Base-by-base conservation (phyloP, 2,797 vertebrate species). In the Anabas testudineus region DNA sequence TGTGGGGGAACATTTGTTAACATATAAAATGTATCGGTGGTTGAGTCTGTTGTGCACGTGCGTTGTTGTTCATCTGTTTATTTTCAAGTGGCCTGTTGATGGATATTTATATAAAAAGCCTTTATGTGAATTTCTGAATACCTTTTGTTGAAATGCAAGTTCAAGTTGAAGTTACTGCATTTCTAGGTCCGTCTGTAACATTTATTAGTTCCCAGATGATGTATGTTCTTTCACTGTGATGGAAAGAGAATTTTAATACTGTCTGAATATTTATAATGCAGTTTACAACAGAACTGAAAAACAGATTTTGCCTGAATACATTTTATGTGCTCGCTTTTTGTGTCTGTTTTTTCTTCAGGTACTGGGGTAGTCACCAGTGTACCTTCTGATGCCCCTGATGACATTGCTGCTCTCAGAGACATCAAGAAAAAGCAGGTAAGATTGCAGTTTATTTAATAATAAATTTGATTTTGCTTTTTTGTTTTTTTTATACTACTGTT, bases 351-450 rank as follows among this genome's bases (percentile, higher is more conserved):
- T 83, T 66, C 74, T 58, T 12, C 68, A 94, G 98, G 98, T 52
- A 99, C 98, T 4, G 98, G 98, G 12, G 92, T 99, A 10, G 98
- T 99, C 55, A 97, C 97, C 53, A 98, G 98, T 15, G 98, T 99
- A 65, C 98, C 98, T 6, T 99, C 98, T 3, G 98, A 99, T 76
- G 91, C 98, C 39, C 98, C 98, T 0, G 98, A 99, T 93, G 98
- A 99, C 83, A 92, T 97, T 42, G 95, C 97, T 65, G 98, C 98
- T 55, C 91, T 99, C 65, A 95, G 96, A 84, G 98, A 99, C 87
- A 75, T 99, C 83, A 99, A 98, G 87, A 99, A 98, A 88, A 99
- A 99, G 79, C 96, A 95, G 92, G 98, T 97, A 68, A 84, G 22
- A 4, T 62, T 10, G 39, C 10, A 43, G 10, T 3, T 42, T 41